phyloP scores from a whole-genome alignment of 2,113 vertebrate species.

The Takifugu flavidus region DNA sequence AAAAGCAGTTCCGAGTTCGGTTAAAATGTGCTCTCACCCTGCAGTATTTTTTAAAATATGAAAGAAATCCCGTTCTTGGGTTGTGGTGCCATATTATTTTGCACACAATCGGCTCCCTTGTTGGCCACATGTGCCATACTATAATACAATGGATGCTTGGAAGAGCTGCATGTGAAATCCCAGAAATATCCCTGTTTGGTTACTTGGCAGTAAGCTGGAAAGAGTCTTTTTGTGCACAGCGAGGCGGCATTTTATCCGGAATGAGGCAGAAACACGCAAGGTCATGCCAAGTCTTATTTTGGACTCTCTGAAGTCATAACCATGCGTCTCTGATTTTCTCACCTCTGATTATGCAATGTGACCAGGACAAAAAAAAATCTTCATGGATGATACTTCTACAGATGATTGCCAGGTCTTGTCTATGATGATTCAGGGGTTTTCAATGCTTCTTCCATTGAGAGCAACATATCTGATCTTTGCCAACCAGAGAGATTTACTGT shows the following conservation, averaged over 20 bases:
- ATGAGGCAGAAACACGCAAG: constrained; percentile 15
- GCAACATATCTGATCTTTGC: no score
- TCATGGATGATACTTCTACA: constrained; percentile 1
- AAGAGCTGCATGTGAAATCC: constrained; percentile 16
- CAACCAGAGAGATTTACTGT: no score
- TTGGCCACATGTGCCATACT: constrained; percentile 1
- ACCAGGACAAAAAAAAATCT: constrained; percentile 18
- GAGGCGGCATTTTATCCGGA: constrained; percentile 27
- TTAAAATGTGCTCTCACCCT: no score
- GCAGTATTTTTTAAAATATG: neutral
- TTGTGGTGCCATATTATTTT: constrained; percentile 8
- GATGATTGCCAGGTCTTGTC: neutral
- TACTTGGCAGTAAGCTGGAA: constrained; percentile 17
- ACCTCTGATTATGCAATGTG: constrained; percentile 40
- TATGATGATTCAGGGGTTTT: no score
- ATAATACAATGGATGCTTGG: constrained; percentile 27
- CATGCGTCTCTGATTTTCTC: constrained; percentile 45
- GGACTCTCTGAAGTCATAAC: constrained; percentile 36
- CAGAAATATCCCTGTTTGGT: constrained; percentile 14
- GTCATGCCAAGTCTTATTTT: constrained; percentile 32
- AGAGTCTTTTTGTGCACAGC: constrained; percentile 7
- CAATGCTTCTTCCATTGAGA: no score
- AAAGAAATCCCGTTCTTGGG: neutral
- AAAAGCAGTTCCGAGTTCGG: no score
- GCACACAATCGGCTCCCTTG: constrained; percentile 22